These are phyloP conservation scores for Equus przewalskii DNA, from an alignment of 2,113 vertebrate genomes.

Conservation along the genomic window DNA sequence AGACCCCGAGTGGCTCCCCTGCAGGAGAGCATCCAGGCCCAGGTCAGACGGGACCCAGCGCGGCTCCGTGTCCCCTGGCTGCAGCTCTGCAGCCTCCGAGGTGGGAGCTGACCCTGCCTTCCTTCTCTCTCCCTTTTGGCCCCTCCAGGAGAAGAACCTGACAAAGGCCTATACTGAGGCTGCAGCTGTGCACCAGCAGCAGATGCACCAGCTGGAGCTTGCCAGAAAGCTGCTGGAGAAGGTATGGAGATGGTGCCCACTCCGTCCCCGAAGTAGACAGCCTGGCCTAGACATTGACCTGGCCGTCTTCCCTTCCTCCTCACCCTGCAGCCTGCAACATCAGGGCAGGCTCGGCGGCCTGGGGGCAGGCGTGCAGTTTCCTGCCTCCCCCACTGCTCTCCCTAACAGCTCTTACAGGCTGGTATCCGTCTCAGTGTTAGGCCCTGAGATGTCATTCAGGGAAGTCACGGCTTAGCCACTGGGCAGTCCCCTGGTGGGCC, in stretches of 20 bases:
- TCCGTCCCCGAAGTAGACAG: accelerated
- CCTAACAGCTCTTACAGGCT: neutral
- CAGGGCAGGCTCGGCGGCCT: neutral
- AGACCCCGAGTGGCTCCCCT: conserved; percentile 87
- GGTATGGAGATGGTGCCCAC: conserved; percentile 83
- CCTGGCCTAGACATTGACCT: accelerated
- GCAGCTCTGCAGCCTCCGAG: neutral
- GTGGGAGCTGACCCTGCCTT: neutral
- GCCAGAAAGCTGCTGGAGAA: conserved; percentile 91
- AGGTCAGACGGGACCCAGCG: conserved; percentile 86
- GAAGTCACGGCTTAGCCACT: neutral
- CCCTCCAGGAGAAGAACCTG: conserved; percentile 91
- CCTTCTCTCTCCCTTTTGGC: neutral
- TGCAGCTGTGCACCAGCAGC: conserved; percentile 90
- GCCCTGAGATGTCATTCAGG: neutral
- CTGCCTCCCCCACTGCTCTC: neutral
- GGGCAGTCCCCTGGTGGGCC: neutral
- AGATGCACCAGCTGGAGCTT: conserved; percentile 92
- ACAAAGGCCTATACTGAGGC: conserved; percentile 90
- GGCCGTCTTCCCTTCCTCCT: neutral
- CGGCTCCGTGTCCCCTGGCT: accelerated
- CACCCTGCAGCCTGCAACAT: neutral
- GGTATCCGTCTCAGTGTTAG: neutral
- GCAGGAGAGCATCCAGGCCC: conserved; percentile 91
- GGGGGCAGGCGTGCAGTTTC: neutral